Evolutionary conservation across 2,888 invertebrate genomes (phyloP).

Genomic region (Drosophila crucigera): DNA sequence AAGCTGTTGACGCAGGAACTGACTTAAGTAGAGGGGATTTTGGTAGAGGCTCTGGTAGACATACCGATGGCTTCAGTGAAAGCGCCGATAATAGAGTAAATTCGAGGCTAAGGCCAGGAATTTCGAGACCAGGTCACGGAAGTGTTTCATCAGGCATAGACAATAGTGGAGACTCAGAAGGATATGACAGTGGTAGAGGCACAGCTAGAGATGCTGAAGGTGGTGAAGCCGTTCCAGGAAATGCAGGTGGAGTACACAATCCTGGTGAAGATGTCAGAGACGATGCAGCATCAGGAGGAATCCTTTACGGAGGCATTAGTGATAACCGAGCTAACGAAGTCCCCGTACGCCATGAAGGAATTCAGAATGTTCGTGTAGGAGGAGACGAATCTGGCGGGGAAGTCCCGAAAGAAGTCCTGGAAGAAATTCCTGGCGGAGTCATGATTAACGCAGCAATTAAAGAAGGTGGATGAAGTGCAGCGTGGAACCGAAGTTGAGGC

Average conservation of each 20-base stretch:
- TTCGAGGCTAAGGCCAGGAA: background rate
- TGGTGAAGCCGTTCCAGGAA: background rate
- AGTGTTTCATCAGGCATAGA: background rate
- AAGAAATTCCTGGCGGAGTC: background rate
- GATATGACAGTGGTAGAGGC: background rate
- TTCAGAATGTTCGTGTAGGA: background rate
- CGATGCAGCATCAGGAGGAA: background rate
- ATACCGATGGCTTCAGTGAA: background rate
- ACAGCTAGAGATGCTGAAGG: background rate
- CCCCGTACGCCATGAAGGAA: background rate
- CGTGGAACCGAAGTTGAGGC: background rate
- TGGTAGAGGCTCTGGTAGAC: background rate
- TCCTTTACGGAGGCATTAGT: background rate
- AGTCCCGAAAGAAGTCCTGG: background rate
- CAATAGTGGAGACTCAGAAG: background rate
- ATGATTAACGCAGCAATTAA: background rate
- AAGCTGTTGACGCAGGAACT: background rate
- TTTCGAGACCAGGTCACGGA: background rate
- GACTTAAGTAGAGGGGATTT: background rate
- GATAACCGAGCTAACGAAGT: background rate
- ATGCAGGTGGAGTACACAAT: background rate
- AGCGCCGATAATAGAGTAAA: background rate
- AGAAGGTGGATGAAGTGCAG: background rate
- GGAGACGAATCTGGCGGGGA: background rate
- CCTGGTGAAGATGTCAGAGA: background rate